Percentiles rank a stretch among this genome's conserved stretches.
These are phyloP conservation scores for Galerucella nymphaeae DNA, from an alignment of 2,888 invertebrate genomes.

Conservation along the genomic window DNA sequence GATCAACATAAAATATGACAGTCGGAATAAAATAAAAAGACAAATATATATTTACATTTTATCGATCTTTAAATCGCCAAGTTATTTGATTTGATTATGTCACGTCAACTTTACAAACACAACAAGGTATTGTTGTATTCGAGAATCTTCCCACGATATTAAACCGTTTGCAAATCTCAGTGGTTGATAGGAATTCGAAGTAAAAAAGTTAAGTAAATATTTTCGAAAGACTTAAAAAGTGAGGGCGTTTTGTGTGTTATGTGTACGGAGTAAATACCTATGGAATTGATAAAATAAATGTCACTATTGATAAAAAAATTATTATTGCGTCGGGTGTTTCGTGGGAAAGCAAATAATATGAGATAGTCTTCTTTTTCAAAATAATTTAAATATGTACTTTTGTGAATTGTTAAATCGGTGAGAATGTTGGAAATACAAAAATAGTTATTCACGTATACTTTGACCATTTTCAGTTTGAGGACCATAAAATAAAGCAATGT, in stretches of 20 bases:
- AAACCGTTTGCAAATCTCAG: constrained; percentile 11
- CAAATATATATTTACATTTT: constrained; percentile 6
- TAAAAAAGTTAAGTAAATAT: constrained; percentile 12
- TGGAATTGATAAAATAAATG: constrained; percentile 9
- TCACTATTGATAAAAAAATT: neutral
- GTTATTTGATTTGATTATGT: constrained; percentile 7
- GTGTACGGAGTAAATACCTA: neutral
- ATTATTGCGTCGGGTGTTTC: neutral
- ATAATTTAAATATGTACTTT: neutral
- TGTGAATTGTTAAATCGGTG: neutral
- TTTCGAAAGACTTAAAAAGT: constrained; percentile 13
- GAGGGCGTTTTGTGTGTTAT: constrained; percentile 14
- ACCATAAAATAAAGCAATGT: no score
- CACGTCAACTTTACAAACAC: neutral
- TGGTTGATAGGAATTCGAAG: neutral
- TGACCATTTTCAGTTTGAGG: no score
- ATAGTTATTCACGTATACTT: no score
- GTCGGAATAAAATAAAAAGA: no score
- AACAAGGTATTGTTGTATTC: constrained; percentile 2
- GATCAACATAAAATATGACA: no score
- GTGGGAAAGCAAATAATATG: constrained; percentile 2
- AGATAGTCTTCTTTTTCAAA: neutral
- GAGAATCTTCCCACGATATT: constrained; percentile 17
- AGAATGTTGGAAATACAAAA: neutral
- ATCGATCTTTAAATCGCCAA: neutral